Conservation (phyloP, 2,888 invertebrate genomes). For the Invenusta paracnida region DNA sequence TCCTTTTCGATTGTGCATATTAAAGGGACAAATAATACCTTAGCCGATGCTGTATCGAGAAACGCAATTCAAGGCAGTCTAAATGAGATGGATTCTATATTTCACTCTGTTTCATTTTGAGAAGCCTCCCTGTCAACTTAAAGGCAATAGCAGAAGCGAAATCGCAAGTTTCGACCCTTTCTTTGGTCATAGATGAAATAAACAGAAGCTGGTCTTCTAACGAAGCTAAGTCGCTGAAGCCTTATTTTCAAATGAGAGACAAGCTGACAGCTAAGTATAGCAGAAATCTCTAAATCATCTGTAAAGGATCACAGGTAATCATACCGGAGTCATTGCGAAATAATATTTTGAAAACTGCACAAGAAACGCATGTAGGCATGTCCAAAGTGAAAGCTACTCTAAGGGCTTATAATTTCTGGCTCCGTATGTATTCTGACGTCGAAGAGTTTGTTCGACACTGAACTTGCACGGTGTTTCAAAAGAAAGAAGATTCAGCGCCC, state of each 20-base stretch:
- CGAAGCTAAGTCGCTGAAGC: neutral
- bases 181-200: neutral
- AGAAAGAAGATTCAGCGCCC: neutral
- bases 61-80: neutral
- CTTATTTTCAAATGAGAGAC: neutral
- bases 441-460: neutral
- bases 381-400: neutral
- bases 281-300: neutral
- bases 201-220: neutral
- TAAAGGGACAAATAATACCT: neutral
- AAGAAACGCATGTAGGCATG: neutral
- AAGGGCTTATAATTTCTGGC: neutral
- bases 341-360: neutral
- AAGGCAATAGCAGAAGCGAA: neutral
- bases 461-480: neutral
- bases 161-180: neutral
- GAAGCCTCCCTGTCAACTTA: neutral
- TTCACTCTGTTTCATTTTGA: neutral
- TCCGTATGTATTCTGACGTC: neutral
- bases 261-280: neutral
- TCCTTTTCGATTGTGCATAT: neutral
- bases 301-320: neutral
- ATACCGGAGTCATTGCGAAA: neutral
- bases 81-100: neutral
- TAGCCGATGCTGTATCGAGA: constrained; percentile 14